Evolutionary conservation across 2,888 invertebrate species (phyloP), one percentile per base, ranked within the genome.

Genomic region (Meteorus cinctellus): DNA sequence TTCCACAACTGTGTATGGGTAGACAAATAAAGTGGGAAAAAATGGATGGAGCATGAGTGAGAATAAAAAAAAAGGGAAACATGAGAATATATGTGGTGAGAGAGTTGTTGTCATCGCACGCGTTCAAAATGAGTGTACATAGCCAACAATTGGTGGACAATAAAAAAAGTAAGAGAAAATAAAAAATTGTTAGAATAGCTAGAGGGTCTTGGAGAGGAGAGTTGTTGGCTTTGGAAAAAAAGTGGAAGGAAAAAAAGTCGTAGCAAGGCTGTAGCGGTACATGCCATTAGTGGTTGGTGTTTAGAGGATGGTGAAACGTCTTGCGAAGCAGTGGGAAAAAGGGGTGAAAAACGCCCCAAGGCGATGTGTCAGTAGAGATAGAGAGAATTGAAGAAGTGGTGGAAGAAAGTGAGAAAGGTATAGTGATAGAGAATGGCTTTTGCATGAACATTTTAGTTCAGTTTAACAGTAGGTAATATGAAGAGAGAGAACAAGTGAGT

Each of bases 101-200:
- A 8, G 19, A 19, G 55, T 19, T 55, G 55, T 55, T 55, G 55
- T 55, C 55, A 55, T 55, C 55, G n/a, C 55, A 55, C 55, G 55
- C 55, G 55, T 55, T n/a, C 19, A 19, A 55, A 55, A 55, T 55
- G 55, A 55, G 55, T 55, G 55, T 55, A 55, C 55, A 55, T 19
- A 55, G 10, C 19, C 10, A 55, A 55, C 55, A 19, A 55, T 55
- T 19, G 6, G 19, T 55, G 19, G 55, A 55, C 19, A 19, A 19
- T 8, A 6, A 19, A 19, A 55, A 19, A 8, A 19, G 41, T 6
- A 19, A n/a, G 41, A 45, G 36, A 71, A 72, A 71, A 73, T 31
- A 74, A 74, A 36, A 68, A 65, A 60, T 24, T 24, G 34, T 55
- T 66, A 36, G 48, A 60, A 41, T 65, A 36, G 34, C 65, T 60